A percentile compares a stretch with the other conserved stretches of the same genome.
These are phyloP conservation scores for Sacculina carcini DNA, from an alignment of 2,888 invertebrate species.

Conservation along the genomic window DNA sequence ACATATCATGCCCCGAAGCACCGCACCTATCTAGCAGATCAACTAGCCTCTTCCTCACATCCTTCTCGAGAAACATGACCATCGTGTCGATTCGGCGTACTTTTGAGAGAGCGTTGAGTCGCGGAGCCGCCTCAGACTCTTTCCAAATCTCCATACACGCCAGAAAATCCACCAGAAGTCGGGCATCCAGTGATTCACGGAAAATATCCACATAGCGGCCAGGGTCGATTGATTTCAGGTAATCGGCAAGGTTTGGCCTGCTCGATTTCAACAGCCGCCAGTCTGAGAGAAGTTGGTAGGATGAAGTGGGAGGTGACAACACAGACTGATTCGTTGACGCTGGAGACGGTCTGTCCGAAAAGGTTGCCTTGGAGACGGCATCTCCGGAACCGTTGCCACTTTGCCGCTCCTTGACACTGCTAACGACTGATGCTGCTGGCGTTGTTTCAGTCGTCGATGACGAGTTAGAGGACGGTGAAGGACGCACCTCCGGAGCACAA, in stretches of 20 bases:
- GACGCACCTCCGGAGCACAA: no score
- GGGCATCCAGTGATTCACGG: conserved; percentile 10
- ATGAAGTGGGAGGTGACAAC: background rate
- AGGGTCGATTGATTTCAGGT: conserved; percentile 10
- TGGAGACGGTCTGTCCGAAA: background rate
- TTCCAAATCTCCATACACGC: background rate
- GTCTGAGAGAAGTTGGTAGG: background rate
- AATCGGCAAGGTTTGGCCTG: background rate
- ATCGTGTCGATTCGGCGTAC: conserved; percentile 2
- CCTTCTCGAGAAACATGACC: conserved; percentile 1
- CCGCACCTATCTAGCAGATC: background rate
- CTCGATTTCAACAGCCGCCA: background rate
- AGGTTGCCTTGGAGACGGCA: background rate
- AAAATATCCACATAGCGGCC: conserved; percentile 9
- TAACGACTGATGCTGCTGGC: no score
- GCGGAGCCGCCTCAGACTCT: background rate
- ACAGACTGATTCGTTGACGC: background rate
- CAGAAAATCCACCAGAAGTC: conserved; percentile 10
- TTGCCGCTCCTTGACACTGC: no score
- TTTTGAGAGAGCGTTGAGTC: background rate
- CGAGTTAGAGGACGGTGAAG: no score
- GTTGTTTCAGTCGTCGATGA: no score
- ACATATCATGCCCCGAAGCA: background rate
- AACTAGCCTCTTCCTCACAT: background rate
- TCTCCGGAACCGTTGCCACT: background rate